These are phyloP conservation scores for Oscheius myriophilus DNA, from an alignment of 2,888 invertebrate genomes.

Conservation along the genomic window DNA sequence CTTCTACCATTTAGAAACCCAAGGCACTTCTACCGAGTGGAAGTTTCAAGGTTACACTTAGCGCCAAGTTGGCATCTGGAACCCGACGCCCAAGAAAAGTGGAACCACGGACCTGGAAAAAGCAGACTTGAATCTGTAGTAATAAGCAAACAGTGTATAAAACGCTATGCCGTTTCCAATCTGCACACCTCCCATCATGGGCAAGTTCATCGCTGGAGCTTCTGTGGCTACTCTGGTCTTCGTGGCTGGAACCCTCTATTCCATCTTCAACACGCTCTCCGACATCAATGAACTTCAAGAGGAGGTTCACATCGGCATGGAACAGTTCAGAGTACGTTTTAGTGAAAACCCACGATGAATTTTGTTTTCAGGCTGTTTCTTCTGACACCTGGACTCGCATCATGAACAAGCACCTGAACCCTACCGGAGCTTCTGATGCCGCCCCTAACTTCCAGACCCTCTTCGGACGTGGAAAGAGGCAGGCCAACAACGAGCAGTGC, in stretches of 20 bases:
- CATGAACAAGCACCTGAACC: slow-evolving; percentile 50
- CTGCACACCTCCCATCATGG: slow-evolving; percentile 34
- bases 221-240: slow-evolving; percentile 47
- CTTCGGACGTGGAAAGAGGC: slow-evolving; percentile 53
- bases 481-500: slow-evolving; percentile 45
- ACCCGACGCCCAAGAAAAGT: too few relatives aligned
- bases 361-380: slow-evolving; percentile 40
- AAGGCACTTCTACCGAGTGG: too few relatives aligned
- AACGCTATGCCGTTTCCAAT: background rate
- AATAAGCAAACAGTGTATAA: background rate
- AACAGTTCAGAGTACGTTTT: slow-evolving; percentile 51
- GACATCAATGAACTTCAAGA: slow-evolving; percentile 48
- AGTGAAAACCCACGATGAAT: background rate
- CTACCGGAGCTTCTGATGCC: slow-evolving; percentile 42
- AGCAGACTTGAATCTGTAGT: too few relatives aligned
- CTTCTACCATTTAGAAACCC: too few relatives aligned
- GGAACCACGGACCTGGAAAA: too few relatives aligned
- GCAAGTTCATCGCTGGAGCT: slow-evolving; percentile 47
- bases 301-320: slow-evolving; percentile 52
- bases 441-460: slow-evolving; percentile 55
- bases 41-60: too few relatives aligned
- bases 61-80: too few relatives aligned
- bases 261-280: slow-evolving; percentile 40
- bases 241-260: slow-evolving; percentile 41
- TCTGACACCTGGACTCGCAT: slow-evolving; percentile 58